phyloP scores from a whole-genome alignment of 2,888 invertebrate genomes.

The Mermis nigrescens region DNA sequence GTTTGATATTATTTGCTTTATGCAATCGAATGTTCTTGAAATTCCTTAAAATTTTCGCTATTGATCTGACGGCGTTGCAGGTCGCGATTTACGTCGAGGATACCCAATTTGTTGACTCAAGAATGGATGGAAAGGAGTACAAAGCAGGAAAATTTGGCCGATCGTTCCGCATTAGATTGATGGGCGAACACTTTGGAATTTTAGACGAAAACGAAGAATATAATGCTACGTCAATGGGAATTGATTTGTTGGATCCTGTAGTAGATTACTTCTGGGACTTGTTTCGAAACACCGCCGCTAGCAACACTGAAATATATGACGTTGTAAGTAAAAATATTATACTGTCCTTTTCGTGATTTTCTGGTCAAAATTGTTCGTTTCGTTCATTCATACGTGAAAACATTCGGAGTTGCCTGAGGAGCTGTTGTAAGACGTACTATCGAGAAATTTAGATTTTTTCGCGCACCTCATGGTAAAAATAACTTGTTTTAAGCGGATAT shows the following conservation, averaged over 20 bases:
- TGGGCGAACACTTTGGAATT: slow-evolving; percentile 70
- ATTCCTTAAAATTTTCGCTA: background rate
- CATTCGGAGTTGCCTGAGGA: too few relatives aligned
- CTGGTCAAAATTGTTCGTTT: too few relatives aligned
- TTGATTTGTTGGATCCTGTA: slow-evolving; percentile 57
- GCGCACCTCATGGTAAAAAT: too few relatives aligned
- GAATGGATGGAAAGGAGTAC: slow-evolving; percentile 60
- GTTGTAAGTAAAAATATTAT: slow-evolving; percentile 45
- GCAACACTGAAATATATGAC: slow-evolving; percentile 73
- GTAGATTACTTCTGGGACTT: slow-evolving; percentile 60
- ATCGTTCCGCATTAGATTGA: slow-evolving; percentile 59
- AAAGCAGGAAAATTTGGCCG: slow-evolving; percentile 70
- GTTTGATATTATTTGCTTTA: background rate
- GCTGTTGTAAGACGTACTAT: too few relatives aligned
- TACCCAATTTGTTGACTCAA: slow-evolving; percentile 44
- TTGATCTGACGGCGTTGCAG: background rate
- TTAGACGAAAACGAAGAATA: slow-evolving; percentile 36
- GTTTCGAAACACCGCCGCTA: slow-evolving; percentile 50
- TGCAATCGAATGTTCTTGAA: too few relatives aligned
- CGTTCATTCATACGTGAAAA: too few relatives aligned
- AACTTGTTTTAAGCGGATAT: too few relatives aligned
- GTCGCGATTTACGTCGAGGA: slow-evolving; percentile 53
- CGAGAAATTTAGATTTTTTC: too few relatives aligned
- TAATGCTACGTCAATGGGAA: slow-evolving; percentile 16
- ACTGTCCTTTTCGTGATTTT: too few relatives aligned